phyloP scores from a whole-genome alignment of 1,140 invertebrate genomes.

The Dendroctonus ponderosae region DNA sequence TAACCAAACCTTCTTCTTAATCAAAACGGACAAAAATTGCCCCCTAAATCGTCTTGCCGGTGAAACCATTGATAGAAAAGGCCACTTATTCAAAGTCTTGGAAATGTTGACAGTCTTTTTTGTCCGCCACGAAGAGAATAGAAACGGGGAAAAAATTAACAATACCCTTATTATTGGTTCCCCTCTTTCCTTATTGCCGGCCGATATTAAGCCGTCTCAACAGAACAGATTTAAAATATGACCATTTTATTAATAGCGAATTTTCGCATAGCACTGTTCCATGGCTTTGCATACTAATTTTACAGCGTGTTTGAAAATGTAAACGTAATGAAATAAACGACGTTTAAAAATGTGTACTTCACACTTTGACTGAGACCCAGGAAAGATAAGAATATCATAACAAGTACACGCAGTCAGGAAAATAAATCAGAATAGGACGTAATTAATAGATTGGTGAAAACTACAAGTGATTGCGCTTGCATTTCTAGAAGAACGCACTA shows the following conservation, averaged over 20 bases:
- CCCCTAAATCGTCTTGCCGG: constrained; percentile 25
- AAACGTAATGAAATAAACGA: too few species aligned
- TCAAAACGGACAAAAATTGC: constrained; percentile 19
- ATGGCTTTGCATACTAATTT: too few species aligned
- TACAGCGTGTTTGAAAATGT: too few species aligned
- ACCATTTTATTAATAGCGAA: constrained; percentile 27
- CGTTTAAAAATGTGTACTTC: too few species aligned
- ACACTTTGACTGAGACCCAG: too few species aligned
- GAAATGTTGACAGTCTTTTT: constrained; percentile 37
- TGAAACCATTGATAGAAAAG: constrained; percentile 32
- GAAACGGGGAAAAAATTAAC: constrained; percentile 34
- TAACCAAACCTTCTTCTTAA: too few species aligned
- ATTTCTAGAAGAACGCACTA: too few species aligned
- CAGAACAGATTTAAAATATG: constrained; percentile 35
- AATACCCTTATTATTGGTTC: constrained; percentile 37
- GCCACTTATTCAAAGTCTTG: constrained; percentile 36
- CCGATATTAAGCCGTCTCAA: constrained; percentile 34
- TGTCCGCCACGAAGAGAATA: constrained; percentile 28
- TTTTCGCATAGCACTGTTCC: constrained; percentile 2
- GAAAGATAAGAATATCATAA: too few species aligned
- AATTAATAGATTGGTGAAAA: too few species aligned
- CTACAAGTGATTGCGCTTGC: too few species aligned
- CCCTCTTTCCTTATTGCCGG: constrained; percentile 32
- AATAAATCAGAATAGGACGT: too few species aligned
- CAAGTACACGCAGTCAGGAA: too few species aligned